Percentiles rank a stretch among this genome's conserved stretches.
phyloP scores from a whole-genome alignment of 2,888 invertebrate genomes.

The Meghimatium bilineatum region DNA sequence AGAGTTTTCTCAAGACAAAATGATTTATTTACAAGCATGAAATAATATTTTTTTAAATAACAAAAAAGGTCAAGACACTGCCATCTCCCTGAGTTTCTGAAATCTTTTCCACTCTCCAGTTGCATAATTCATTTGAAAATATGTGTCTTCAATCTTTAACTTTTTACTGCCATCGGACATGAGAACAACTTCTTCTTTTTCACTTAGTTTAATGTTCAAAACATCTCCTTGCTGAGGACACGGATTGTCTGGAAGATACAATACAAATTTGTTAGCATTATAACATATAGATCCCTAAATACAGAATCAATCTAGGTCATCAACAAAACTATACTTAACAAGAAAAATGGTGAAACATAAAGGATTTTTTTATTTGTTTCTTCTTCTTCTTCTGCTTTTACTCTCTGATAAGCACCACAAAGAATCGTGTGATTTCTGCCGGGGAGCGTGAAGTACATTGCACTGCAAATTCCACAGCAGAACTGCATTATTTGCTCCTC shows the following conservation, averaged over 20 bases:
- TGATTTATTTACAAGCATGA: constrained; percentile 12
- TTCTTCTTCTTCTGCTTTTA: too few species aligned
- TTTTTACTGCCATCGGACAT: constrained; percentile 89
- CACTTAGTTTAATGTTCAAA: constrained; percentile 95
- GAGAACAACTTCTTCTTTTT: constrained; percentile 89
- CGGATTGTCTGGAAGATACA: constrained; percentile 87
- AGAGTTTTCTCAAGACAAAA: background rate
- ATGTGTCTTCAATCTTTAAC: constrained; percentile 91
- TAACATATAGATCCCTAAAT: too few species aligned
- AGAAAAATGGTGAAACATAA: too few species aligned
- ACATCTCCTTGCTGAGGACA: constrained; percentile 98
- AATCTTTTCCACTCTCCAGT: constrained; percentile 98
- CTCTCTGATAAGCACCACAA: too few species aligned
- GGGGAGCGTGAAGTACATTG: too few species aligned
- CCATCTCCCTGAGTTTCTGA: constrained; percentile 84
- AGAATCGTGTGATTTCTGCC: too few species aligned
- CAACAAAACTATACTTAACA: too few species aligned
- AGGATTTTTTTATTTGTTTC: too few species aligned
- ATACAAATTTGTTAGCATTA: background rate
- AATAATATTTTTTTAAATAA: background rate
- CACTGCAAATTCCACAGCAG: too few species aligned
- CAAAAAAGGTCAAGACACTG: constrained; percentile 53
- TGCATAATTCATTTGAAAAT: constrained; percentile 98
- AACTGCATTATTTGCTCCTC: too few species aligned
- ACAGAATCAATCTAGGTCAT: background rate